Evolutionary conservation across 2,888 invertebrate genomes (phyloP), one percentile per base, ranked within the genome.

Genomic region (Sinodicranocentrus sp.): DNA sequence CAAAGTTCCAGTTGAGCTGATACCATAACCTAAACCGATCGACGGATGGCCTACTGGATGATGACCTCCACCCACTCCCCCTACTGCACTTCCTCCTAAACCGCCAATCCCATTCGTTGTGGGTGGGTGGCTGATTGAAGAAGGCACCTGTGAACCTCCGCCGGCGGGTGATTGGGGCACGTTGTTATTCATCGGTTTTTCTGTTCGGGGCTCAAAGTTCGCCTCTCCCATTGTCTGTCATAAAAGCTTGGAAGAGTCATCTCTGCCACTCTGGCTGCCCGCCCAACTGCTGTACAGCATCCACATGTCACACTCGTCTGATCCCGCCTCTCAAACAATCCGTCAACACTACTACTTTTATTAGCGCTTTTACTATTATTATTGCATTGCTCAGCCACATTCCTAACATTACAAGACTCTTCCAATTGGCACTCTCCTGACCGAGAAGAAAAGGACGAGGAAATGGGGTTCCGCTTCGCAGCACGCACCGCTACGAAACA

Each of bases 161-260:
- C 85, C 79, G 67, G 80, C 84, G 85, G 87, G 85, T 75, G 85
- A 84, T 68, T 85, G 86, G 84, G 88, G 82, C 61, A 85, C 86
- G 87, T 87, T 86, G 87, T 87, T 88, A 87, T 88, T 88, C 88
- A 88, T 88, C 87, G 87, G 87, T 70, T 73, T 82, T 82, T 82
- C 73, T 82, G 80, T 82, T 82, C 80, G 80, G 80, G 80, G 80
- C 80, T 82, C 80, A 82, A 82, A 82, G 83, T 68, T 71, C 61
- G 85, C 73, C 82, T 82, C 78, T 59, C 78, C 82, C 80, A 82
- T 71, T 71, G 71, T 26, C 65, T 77, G 76, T 71, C 76, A 83
- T 83, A 83, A 76, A 63, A 70, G 26, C 43, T 82, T 73, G 75
- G 82, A 71, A 82, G 76, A 76, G 73, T 82, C 76, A 76, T 82